phyloP scores from a whole-genome alignment of 2,797 vertebrate genomes.

The Nannoperca australis region DNA sequence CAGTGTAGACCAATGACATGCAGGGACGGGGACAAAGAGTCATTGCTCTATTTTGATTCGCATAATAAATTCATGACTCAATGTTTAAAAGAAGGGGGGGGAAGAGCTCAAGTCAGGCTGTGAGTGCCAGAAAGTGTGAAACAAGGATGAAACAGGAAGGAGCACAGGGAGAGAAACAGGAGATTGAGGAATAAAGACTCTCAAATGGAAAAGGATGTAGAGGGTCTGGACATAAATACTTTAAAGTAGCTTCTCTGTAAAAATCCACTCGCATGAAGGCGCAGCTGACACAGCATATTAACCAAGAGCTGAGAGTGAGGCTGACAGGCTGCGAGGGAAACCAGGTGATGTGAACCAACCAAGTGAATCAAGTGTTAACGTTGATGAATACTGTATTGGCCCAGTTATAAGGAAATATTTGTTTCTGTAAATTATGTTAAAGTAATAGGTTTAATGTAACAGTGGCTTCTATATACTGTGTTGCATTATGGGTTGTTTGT shows the following conservation, averaged over 20 bases:
- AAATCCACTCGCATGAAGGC: conserved; percentile 18
- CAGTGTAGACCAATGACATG: conserved; percentile 79
- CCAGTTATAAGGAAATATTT: neutral
- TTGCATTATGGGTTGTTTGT: neutral
- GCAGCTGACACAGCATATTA: conserved; percentile 39
- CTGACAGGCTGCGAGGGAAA: conserved; percentile 8
- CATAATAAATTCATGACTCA: conserved; percentile 82
- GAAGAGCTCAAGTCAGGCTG: conserved; percentile 31
- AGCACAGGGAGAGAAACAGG: conserved; percentile 18
- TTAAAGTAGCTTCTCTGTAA: conserved; percentile 18
- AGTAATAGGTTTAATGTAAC: neutral
- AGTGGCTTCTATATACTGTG: neutral
- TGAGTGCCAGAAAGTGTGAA: conserved; percentile 30
- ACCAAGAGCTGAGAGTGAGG: conserved; percentile 15
- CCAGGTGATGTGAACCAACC: neutral
- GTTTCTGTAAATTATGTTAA: neutral
- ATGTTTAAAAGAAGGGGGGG: conserved; percentile 61
- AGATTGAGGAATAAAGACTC: conserved; percentile 18
- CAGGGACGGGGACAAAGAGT: conserved; percentile 72
- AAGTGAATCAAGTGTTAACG: conserved; percentile 21
- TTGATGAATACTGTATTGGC: conserved; percentile 2
- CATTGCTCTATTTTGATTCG: conserved; percentile 81
- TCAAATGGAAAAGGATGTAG: neutral
- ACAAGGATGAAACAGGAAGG: conserved; percentile 31
- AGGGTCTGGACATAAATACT: conserved; percentile 20